Conservation (phyloP, 1,140 invertebrate genomes). For the Bombus vancouverensis region DNA sequence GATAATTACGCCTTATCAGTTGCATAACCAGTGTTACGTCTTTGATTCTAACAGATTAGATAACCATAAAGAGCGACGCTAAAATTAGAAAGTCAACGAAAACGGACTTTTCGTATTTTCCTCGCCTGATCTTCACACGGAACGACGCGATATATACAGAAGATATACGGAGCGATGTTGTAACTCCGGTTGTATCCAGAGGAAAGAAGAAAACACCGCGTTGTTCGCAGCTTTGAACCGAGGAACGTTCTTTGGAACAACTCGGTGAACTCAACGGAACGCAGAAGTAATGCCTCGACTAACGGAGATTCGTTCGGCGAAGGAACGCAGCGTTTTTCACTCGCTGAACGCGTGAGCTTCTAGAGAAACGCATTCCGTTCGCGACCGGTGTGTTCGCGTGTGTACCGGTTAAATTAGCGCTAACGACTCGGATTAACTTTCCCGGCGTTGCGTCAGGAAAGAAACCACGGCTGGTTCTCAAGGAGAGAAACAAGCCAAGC, state of each 20-base stretch:
- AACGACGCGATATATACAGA: too few relatives aligned
- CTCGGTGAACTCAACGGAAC: neutral
- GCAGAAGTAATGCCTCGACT: too few relatives aligned
- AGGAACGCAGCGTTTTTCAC: constrained; percentile 7
- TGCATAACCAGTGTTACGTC: too few relatives aligned
- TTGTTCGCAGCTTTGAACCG: too few relatives aligned
- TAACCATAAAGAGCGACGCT: too few relatives aligned
- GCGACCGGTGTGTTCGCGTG: neutral
- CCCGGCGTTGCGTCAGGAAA: constrained; percentile 18
- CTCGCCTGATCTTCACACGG: fast-evolving
- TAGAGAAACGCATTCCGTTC: constrained; percentile 8
- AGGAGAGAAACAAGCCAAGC: constrained; percentile 26
- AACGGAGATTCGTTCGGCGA: constrained; percentile 5
- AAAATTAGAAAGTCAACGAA: too few relatives aligned
- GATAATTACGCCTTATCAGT: too few relatives aligned
- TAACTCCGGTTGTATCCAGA: too few relatives aligned
- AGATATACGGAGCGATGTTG: too few relatives aligned
- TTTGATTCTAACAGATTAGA: too few relatives aligned
- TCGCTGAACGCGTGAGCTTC: neutral
- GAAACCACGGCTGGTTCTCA: neutral
- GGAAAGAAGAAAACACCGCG: neutral
- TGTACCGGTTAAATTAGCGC: constrained; percentile 17
- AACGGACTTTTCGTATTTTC: too few relatives aligned
- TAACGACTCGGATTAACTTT: constrained; percentile 26
- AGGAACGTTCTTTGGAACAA: neutral